Evolutionary conservation across 64 coral and sea anemone genomes (phyloP).

Genomic region (Dendrophyllia cribrosa): DNA sequence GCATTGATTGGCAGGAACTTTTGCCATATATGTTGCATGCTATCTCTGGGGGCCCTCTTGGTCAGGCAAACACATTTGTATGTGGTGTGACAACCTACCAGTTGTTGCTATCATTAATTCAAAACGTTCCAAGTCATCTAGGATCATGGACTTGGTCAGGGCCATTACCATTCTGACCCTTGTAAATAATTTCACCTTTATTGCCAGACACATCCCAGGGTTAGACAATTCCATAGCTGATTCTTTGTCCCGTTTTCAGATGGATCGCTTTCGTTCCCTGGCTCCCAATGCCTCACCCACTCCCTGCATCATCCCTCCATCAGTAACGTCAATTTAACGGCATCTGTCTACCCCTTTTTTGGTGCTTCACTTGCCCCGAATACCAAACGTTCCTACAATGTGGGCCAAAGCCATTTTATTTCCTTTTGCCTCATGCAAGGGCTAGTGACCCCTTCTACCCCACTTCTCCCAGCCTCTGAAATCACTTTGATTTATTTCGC

Average conservation of each 20-base stretch:
- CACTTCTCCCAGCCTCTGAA: neutral
- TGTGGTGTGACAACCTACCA: constrained; percentile 3
- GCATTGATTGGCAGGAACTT: constrained; percentile 46
- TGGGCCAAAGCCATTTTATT: neutral
- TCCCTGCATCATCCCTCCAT: neutral
- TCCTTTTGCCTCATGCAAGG: neutral
- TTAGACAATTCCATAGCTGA: neutral
- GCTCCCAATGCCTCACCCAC: neutral
- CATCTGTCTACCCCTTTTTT: neutral
- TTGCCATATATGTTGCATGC: neutral
- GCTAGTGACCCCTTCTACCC: neutral
- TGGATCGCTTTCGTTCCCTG: neutral
- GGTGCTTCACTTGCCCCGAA: neutral
- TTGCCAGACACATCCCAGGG: neutral
- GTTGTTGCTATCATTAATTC: neutral
- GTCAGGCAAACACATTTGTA: neutral
- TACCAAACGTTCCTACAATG: neutral
- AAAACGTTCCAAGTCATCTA: neutral
- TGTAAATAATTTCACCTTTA: neutral
- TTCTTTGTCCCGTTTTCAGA: constrained; percentile 44
- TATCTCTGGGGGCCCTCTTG: too few species aligned
- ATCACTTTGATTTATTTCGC: constrained; percentile 5
- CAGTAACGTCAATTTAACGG: neutral
- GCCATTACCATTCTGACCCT: neutral
- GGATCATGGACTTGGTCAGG: constrained; percentile 21